Evolutionary conservation across 2,888 invertebrate species (phyloP), one percentile per base, ranked within the genome.

Genomic region (Leptopilina drosophilae): DNA sequence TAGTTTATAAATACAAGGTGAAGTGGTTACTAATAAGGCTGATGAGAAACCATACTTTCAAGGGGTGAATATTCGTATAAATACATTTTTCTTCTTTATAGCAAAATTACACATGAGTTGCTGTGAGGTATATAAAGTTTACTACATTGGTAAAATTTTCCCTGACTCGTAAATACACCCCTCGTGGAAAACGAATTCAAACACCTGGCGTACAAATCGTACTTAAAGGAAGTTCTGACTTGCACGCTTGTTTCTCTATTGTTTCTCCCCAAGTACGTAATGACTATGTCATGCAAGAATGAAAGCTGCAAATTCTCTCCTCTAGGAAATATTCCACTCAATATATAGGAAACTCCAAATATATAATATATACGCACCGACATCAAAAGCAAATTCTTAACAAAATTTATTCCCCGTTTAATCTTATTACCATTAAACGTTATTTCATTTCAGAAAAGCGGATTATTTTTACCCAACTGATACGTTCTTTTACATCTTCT

Each of bases 111-210:
- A 67, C 9, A 20, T 14, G 46, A 67, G 67, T 46, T 15, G 46
- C 15, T 62, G 3, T 15, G n/a, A 9, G 69, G 3, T 26, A 12
- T 49, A 53, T 49, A 69, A 69, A 53, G 20, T 62, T 53, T 26
- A 49, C 53, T 20, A 49, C 49, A 26, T 49, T 67, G 15, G 9
- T 46, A 49, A 33, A 11, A 14, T 69, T 69, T 73, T 33, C 73
- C 12, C 56, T 33, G 33, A 73, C 73, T 73, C 73, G 49, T 73
- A 73, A 56, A 73, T 53, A 56, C 53, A 53, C 49, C 33, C n/a
- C 73, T 56, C 56, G 33, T 56, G 73, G 26, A 73, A 73, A 73
- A 73, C 73, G 11, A 73, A 73, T 56, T n/a, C 73, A 53, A 73
- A 53, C 53, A 73, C 73, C 53, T 56, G 73, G 73, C 33, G 26